phyloP scores from a whole-genome alignment of 2,888 invertebrate genomes.

The Zaprionus lineosus region DNA sequence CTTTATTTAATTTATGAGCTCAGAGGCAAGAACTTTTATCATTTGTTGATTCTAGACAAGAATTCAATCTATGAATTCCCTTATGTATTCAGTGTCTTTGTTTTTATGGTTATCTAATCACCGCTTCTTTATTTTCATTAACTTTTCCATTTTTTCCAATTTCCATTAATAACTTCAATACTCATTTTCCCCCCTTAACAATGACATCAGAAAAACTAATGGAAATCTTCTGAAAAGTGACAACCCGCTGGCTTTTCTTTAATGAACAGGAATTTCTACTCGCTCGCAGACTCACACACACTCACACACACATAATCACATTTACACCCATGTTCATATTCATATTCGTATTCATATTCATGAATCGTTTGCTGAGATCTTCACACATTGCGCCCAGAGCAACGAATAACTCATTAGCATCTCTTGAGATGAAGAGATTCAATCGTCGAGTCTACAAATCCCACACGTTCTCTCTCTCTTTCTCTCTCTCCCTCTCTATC shows the following conservation, averaged over 20 bases:
- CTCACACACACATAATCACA: neutral
- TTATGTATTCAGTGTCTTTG: too few relatives aligned
- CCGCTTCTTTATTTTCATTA: too few relatives aligned
- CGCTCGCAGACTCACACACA: neutral
- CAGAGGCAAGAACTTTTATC: too few relatives aligned
- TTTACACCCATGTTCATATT: constrained; percentile 1
- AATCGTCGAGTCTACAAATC: constrained; percentile 18
- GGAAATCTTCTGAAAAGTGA: constrained; percentile 7
- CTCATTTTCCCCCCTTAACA: too few relatives aligned
- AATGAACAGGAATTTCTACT: too few relatives aligned
- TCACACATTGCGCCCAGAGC: constrained; percentile 39
- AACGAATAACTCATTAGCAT: constrained; percentile 59
- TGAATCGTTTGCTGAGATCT: constrained; percentile 63
- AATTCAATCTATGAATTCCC: constrained; percentile 13
- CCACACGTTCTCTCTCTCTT: constrained; percentile 16
- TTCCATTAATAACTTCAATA: too few relatives aligned
- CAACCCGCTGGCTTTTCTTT: constrained; percentile 5
- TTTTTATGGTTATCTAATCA: too few relatives aligned
- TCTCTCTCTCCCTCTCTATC: neutral
- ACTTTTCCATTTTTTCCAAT: too few relatives aligned
- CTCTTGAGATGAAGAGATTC: constrained; percentile 26
- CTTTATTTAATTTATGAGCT: too few relatives aligned
- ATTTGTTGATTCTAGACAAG: constrained; percentile 24
- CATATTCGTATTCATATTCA: constrained; percentile 23
- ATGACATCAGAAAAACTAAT: constrained; percentile 44